Base-by-base conservation (phyloP, 64 coral and sea anemone species). In the Trachythela sp. region DNA sequence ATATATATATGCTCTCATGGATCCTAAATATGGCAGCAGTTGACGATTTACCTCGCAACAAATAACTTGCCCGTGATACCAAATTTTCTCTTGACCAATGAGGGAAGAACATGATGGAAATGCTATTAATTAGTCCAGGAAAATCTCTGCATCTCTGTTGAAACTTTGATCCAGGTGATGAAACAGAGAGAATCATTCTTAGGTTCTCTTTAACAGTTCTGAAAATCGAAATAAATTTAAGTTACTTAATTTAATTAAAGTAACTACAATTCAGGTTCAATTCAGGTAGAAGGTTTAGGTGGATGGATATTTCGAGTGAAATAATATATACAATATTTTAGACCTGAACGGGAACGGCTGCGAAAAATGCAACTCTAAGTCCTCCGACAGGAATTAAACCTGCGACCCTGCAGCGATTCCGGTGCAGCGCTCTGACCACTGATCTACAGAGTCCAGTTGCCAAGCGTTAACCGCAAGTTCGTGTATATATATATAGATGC, bases 181-280 rank as follows among this genome's bases (percentile, higher is more conserved):
- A 92, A 20, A 94, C 91, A 4, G 93, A 93, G 86, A 99, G 64
- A 11, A 99, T 91, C 20, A 99, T 86, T 67, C 96, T 91, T 4
- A 99, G 91, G 42, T 99, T 95, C 77, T 99, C 96, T 33, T 93
- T 90, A 6, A 99, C 96, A 11, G 96, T 99, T 88, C 96, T 99
- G 71, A 26, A 86, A 80, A 0, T 39, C 13, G 32, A 56, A 48
- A 7, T 70, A 41, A 64, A 77, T 13, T 45, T 33, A 50, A 37
- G 77, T 71, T 68, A 80, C 3, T 68, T 6, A 14, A n/a, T n/a
- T 68, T 68, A 68, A 68, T 22, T 45, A 11, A 68, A 14, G 6
- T n/a, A 68, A 68, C 30, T 31, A 68, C 59, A 68, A 22, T 68
- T 68, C n/a, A n/a, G n/a, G n/a, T n/a, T n/a, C n/a, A n/a, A n/a